Evolutionary conservation across 2,888 invertebrate species (phyloP), one percentile per base, ranked within the genome.

Genomic region (Heteropelma amictum): DNA sequence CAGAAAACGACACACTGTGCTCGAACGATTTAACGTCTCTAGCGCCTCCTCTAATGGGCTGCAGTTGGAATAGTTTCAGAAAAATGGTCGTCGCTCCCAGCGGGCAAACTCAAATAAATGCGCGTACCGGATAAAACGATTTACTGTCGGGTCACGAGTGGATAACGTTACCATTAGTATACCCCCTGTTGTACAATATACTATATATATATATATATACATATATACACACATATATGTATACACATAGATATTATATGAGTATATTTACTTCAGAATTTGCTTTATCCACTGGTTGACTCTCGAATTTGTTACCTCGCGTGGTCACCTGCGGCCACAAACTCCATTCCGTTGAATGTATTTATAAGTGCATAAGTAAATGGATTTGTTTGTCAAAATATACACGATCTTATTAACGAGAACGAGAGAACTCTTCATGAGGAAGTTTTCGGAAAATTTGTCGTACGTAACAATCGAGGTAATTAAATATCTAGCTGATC

Each of bases 61-160:
- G 81, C 83, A 80, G 83, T 82, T 81, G 84, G 81, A 84, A 84
- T 84, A 85, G 84, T 85, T 86, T 82, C 70, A 85, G 84, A 86
- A 86, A 86, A 86, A 85, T 86, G 82, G 81, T 80, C 79, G 70
- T 72, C 74, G 72, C 74, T 68, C 79, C 81, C 77, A 77, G 76
- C 79, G 81, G 81, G 81, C 79, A 79, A 82, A 85, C 84, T 85
- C 82, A 82, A 86, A 86, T 83, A 86, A 86, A 85, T 82, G 83
- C 80, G 78, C 79, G 76, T 67, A 75, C 73, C 72, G 83, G 84
- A 86, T 84, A 84, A 83, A 84, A 85, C 84, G 85, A 85, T 86
- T 85, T 86, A 86, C 82, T 78, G 83, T 77, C 78, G 78, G 77
- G 77, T 76, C 79, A 77, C 81, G 78, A 81, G 78, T 80, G 82